These are phyloP conservation scores for Cosmia trapezina DNA, from an alignment of 2,888 invertebrate genomes.

Conservation along the genomic window DNA sequence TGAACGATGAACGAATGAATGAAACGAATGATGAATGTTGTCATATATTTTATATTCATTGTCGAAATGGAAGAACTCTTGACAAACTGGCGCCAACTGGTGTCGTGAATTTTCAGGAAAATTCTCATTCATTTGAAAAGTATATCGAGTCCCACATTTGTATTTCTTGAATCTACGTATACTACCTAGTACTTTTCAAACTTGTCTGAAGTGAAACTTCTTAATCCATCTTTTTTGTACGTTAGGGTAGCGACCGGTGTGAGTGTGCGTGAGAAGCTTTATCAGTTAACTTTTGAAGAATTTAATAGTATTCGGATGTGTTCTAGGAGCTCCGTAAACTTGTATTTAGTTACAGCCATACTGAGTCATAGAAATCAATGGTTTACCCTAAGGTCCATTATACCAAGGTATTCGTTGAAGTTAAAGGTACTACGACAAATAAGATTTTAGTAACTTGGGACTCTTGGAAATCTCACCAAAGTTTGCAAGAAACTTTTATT, in stretches of 20 bases:
- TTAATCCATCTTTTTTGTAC: not conserved
- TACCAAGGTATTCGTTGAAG: not conserved
- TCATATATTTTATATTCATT: no score
- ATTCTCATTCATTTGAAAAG: no score
- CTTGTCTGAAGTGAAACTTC: slow-evolving; percentile 21
- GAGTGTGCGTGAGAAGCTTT: slow-evolving; percentile 39
- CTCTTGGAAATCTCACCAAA: not conserved
- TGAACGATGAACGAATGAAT: no score
- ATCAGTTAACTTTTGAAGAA: slow-evolving; percentile 53
- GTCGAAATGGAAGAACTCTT: no score
- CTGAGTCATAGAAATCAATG: not conserved
- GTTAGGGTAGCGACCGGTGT: not conserved
- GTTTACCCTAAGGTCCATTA: not conserved
- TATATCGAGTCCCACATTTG: no score
- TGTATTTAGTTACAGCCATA: slow-evolving; percentile 3
- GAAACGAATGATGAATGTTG: no score
- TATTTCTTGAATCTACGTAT: no score
- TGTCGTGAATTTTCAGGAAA: no score
- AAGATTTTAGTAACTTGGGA: not conserved
- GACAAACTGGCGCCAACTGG: no score
- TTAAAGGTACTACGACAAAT: not conserved
- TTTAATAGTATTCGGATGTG: slow-evolving; percentile 50
- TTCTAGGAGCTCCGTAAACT: slow-evolving; percentile 13
- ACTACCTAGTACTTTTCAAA: not conserved
- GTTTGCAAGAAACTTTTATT: no score